Base-by-base conservation (phyloP, 2,797 vertebrate species). In the Tamandua tetradactyla region DNA sequence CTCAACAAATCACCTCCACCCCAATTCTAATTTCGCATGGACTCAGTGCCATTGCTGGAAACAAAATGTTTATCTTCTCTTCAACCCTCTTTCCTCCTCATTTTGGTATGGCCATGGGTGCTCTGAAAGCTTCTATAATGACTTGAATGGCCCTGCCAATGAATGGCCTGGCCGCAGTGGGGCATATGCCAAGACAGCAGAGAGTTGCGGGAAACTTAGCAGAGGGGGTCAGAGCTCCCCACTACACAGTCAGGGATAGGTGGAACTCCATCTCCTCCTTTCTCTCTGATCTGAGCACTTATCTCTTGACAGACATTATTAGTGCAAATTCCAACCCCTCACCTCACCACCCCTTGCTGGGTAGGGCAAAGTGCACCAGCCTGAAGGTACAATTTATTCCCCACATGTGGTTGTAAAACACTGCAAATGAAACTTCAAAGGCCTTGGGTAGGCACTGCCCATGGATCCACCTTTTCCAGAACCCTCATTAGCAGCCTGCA, bases 361-460 rank as follows among this genome's bases (percentile, higher is more conserved):
- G 79, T 80, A 96, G 80, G 55, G 71, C 44, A 84, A 64, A 9
- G 13, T 37, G 84, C 72, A 94, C 71, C 92, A 94, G 97, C 98
- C 97, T 90, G 76, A 49, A 88, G 97, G 97, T 90, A 96, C 83
- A 87, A 89, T 93, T 96, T 91, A 94, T 78, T 97, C 87, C 62
- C 66, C 49, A 75, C 1, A 0, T 22, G 55, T 68, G 52, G 84
- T 85, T 76, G 44, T 95, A 94, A 98, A 98, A 94, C 61, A 66
- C 7, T 10, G n/a, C 76, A 90, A 94, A 59, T 30, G 79, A 95
- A 97, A 96, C 96, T 97, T 97, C 96, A 95, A 95, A 98, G 75
- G 61, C 74, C 42, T 52, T 57, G 59, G 92, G 96, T 75, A 57
- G 89, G 84, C 62, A 44, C 62, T 40, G 95, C 95, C 93, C 0